phyloP scores from a whole-genome alignment of 1,140 invertebrate species.

The Gryon sp. region DNA sequence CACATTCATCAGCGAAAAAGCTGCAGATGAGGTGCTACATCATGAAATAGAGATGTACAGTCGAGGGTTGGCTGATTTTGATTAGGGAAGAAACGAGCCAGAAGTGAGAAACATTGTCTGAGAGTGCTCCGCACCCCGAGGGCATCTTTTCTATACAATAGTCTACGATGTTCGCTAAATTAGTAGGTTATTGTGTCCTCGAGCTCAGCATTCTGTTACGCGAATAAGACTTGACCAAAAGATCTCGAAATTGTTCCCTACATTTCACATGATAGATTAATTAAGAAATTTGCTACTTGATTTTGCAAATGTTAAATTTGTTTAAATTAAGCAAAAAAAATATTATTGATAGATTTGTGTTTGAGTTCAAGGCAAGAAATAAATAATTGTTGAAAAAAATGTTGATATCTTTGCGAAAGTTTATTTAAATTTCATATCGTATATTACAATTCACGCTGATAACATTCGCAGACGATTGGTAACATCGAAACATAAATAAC shows the following conservation, averaged over 20 bases:
- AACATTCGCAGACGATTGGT: conserved; percentile 36
- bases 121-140: conserved; percentile 52
- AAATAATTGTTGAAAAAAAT: no score
- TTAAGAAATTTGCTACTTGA: no score
- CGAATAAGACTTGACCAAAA: conserved; percentile 56
- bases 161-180: conserved; percentile 63
- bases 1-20: conserved; percentile 54
- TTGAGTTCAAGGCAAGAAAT: no score
- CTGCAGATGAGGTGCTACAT: conserved; percentile 60
- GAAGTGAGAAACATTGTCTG: conserved; percentile 66
- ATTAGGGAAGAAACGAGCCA: conserved; percentile 66
- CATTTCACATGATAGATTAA: no score
- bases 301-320: background rate
- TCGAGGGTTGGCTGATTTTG: conserved; percentile 63
- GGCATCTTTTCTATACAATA: conserved; percentile 62
- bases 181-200: conserved; percentile 66
- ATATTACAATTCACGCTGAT: background rate
- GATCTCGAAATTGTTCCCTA: background rate
- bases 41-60: conserved; percentile 62
- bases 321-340: no score
- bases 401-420: no score
- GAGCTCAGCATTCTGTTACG: conserved; percentile 55
- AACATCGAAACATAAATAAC: conserved; percentile 43
- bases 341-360: no score
- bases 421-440: background rate